These are phyloP conservation scores for Megalopta genalis DNA, from an alignment of 1,140 invertebrate genomes.

Conservation along the genomic window DNA sequence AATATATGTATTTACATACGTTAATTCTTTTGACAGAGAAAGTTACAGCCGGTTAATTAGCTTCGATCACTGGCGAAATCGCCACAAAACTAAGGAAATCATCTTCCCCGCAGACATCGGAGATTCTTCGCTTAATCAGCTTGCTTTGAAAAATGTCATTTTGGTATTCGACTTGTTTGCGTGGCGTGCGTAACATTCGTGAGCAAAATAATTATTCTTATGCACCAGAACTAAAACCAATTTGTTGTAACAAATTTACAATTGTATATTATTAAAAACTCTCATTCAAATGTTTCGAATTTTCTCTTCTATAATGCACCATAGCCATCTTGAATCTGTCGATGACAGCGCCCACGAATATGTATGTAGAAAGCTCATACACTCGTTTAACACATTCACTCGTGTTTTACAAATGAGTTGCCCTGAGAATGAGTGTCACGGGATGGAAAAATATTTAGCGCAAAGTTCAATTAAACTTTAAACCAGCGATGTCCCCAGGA, in stretches of 20 bases:
- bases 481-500: too few species aligned
- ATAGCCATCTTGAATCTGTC: constrained; percentile 55
- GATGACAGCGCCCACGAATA: constrained; percentile 35
- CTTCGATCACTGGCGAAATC: constrained; percentile 55
- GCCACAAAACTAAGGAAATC: constrained; percentile 57
- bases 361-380: neutral
- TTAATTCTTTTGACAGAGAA: neutral
- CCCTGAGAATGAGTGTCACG: too few species aligned
- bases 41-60: constrained; percentile 49
- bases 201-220: neutral
- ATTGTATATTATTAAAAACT: constrained; percentile 34
- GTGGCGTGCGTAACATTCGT: neutral
- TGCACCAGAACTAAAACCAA: neutral
- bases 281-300: constrained; percentile 22
- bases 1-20: neutral
- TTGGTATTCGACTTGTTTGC: constrained; percentile 28
- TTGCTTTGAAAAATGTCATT: constrained; percentile 52
- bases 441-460: too few species aligned
- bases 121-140: constrained; percentile 55
- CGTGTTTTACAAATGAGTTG: too few species aligned
- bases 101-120: constrained; percentile 57
- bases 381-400: neutral
- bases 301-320: constrained; percentile 33
- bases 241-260: neutral
- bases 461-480: too few species aligned